phyloP scores from a whole-genome alignment of 64 coral and sea anemone species.

The Astreopora myriophthalma region DNA sequence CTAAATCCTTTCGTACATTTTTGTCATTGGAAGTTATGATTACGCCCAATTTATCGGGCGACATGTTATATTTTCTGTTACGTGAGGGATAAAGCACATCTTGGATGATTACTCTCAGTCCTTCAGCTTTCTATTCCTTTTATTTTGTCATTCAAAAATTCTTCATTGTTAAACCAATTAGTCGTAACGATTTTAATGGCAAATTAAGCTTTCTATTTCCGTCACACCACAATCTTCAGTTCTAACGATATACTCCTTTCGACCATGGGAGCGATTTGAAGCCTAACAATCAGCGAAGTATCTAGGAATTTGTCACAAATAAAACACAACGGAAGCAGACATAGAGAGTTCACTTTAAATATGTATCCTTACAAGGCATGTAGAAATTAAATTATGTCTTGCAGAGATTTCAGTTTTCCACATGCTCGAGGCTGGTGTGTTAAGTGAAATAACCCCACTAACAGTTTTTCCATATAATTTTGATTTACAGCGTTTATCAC shows the following conservation, averaged over 20 bases:
- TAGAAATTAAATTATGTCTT: too few relatives aligned
- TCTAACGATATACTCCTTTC: too few relatives aligned
- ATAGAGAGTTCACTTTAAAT: too few relatives aligned
- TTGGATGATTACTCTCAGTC: not conserved
- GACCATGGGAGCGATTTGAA: too few relatives aligned
- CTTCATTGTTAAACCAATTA: not conserved
- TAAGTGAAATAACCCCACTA: not conserved
- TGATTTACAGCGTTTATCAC: conserved; percentile 15
- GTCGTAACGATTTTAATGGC: not conserved
- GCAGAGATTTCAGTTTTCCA: too few relatives aligned
- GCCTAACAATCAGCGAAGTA: too few relatives aligned
- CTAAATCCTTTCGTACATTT: not conserved
- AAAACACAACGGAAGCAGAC: too few relatives aligned
- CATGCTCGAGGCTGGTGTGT: too few relatives aligned
- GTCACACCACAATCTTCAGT: not conserved
- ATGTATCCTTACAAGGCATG: too few relatives aligned
- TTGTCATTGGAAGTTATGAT: not conserved
- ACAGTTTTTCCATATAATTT: not conserved
- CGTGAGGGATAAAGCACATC: not conserved
- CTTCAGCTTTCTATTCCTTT: not conserved
- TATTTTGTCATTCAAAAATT: not conserved
- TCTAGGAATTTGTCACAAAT: too few relatives aligned
- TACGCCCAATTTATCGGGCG: not conserved
- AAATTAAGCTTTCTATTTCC: not conserved
- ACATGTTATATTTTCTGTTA: too few relatives aligned